A percentile compares a stretch with the other conserved stretches of the same genome.
Conservation (phyloP, 1,140 invertebrate genomes). For the Bombus breviceps region DNA sequence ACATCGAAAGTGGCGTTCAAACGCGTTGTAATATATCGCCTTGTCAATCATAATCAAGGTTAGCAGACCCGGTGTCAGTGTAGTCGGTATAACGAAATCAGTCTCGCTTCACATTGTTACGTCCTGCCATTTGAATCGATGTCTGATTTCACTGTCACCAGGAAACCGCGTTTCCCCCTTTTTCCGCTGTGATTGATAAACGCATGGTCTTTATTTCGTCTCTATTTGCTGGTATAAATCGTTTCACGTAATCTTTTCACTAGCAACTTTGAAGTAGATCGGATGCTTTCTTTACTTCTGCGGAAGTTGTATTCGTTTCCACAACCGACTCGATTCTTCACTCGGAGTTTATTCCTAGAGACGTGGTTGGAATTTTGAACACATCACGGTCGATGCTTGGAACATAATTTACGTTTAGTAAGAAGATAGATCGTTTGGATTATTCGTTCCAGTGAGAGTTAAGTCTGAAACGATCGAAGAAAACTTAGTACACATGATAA, state of each 20-base stretch:
- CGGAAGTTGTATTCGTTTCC: not conserved
- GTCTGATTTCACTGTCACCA: slow-evolving; percentile 6
- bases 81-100: slow-evolving; percentile 59
- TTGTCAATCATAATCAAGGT: slow-evolving; percentile 64
- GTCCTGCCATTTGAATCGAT: slow-evolving; percentile 15
- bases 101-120: slow-evolving; percentile 34
- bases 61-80: slow-evolving; percentile 50
- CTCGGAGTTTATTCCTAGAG: not conserved
- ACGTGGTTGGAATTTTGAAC: not conserved
- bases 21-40: slow-evolving; percentile 59
- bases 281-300: not conserved
- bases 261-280: not conserved
- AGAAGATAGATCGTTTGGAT: not conserved
- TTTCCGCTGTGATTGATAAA: not conserved
- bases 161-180: slow-evolving; percentile 34
- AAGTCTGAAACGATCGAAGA: not conserved
- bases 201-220: not conserved
- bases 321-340: not conserved
- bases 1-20: slow-evolving; percentile 45
- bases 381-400: not conserved
- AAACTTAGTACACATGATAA: not conserved
- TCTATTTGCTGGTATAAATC: not conserved
- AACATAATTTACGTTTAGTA: not conserved
- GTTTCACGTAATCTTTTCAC: not conserved
- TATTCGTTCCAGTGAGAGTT: not conserved